Conservation (phyloP, 2,888 invertebrate species). For the Lasioglossum morio region DNA sequence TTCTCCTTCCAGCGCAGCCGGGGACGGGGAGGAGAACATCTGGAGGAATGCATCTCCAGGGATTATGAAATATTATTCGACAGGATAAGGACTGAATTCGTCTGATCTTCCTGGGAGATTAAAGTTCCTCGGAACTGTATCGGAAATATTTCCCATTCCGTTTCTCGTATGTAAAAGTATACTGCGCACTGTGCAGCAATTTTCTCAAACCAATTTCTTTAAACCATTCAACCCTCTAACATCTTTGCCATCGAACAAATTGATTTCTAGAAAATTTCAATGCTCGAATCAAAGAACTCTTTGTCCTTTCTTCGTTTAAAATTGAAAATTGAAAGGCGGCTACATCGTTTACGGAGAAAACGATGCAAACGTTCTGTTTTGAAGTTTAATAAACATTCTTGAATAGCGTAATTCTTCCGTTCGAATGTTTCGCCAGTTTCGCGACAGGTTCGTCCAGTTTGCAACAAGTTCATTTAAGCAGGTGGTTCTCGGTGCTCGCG, state of each 20-base stretch:
- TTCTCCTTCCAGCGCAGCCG: not conserved
- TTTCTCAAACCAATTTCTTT: not conserved
- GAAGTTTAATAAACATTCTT: no score
- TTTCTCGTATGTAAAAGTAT: not conserved
- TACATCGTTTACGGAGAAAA: no score
- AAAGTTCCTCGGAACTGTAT: not conserved
- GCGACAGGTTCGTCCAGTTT: not conserved
- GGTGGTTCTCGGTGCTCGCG: not conserved
- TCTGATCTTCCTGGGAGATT: constrained; percentile 11
- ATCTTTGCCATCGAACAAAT: not conserved
- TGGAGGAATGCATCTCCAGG: not conserved
- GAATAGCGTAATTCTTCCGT: no score
- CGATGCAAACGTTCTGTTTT: no score
- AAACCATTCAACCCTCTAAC: not conserved
- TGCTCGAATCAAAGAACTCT: not conserved
- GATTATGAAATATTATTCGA: constrained; percentile 24
- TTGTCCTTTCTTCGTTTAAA: not conserved
- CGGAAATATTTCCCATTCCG: not conserved
- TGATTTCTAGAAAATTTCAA: not conserved
- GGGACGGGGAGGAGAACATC: not conserved
- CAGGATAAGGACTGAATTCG: constrained; percentile 1
- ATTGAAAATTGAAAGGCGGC: no score
- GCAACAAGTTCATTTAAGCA: not conserved
- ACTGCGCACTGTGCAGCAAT: not conserved
- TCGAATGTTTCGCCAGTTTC: not conserved